Percentiles rank a stretch among this genome's conserved stretches.
phyloP scores from a whole-genome alignment of 1,140 invertebrate species.

The Sitodiplosis mosellana region DNA sequence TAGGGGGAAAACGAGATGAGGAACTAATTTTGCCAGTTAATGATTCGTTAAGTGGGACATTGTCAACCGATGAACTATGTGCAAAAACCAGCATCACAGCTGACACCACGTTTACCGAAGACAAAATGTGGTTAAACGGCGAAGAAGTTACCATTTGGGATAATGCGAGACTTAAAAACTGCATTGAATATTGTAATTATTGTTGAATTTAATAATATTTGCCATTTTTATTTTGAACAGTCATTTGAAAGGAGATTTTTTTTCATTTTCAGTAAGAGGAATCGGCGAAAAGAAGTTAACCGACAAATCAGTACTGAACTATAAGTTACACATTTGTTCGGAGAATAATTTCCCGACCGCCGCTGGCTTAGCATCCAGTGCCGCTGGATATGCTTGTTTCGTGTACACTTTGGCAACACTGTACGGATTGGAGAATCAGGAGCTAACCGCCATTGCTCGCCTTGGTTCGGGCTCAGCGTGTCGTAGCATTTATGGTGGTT shows the following conservation, averaged over 20 bases:
- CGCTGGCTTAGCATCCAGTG: constrained; percentile 92
- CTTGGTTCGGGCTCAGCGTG: constrained; percentile 92
- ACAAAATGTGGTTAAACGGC: constrained; percentile 82
- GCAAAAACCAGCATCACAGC: constrained; percentile 74
- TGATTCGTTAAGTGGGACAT: constrained; percentile 86
- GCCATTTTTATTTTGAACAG: constrained; percentile 2
- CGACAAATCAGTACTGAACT: constrained; percentile 30
- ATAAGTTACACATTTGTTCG: constrained; percentile 77
- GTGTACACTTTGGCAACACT: constrained; percentile 56
- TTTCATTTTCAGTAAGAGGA: constrained; percentile 13
- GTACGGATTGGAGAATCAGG: constrained; percentile 50
- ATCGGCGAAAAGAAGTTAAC: constrained; percentile 22
- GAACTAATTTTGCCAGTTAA: constrained; percentile 87
- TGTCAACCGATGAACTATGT: constrained; percentile 70
- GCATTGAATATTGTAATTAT: constrained; percentile 52
- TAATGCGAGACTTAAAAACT: constrained; percentile 56
- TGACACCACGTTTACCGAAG: constrained; percentile 46
- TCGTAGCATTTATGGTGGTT: constrained; percentile 84
- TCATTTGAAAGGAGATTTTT: too few species aligned
- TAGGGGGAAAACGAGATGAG: constrained; percentile 92
- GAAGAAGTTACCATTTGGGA: constrained; percentile 52
- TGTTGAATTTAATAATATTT: constrained; percentile 3
- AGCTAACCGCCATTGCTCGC: constrained; percentile 69
- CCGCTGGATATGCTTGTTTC: constrained; percentile 91
- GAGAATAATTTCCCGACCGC: constrained; percentile 98